phyloP scores from a whole-genome alignment of 2,888 invertebrate genomes.

The Rhamnusium bicolor region DNA sequence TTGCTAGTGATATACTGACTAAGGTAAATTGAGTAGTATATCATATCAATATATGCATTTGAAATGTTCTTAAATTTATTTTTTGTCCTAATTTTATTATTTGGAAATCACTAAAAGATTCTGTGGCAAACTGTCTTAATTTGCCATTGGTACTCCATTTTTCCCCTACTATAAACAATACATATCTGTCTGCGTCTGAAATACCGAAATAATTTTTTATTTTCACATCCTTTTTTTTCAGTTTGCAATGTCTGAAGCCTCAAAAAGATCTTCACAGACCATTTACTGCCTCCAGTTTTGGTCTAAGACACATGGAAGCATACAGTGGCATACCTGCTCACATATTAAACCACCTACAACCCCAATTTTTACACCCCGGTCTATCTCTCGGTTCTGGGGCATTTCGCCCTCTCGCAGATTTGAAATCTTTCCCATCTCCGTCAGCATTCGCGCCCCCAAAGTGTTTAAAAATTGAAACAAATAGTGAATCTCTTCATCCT shows the following conservation, averaged over 20 bases:
- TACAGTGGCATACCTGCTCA: constrained; percentile 78
- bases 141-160: too few species aligned
- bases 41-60: too few species aligned
- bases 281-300: constrained; percentile 75
- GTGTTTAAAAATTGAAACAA: constrained; percentile 74
- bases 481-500: constrained; percentile 64
- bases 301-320: constrained; percentile 73
- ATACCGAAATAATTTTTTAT: too few species aligned
- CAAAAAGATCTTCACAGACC: constrained; percentile 79
- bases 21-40: too few species aligned
- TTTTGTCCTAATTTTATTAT: too few species aligned
- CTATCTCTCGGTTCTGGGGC: constrained; percentile 76
- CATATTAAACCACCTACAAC: constrained; percentile 81
- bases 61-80: too few species aligned
- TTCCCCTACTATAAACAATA: too few species aligned
- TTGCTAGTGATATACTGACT: too few species aligned
- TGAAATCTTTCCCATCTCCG: constrained; percentile 73
- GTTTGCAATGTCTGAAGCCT: constrained; percentile 72
- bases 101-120: too few species aligned
- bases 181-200: too few species aligned
- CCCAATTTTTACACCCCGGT: constrained; percentile 80
- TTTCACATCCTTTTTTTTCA: constrained; percentile 56
- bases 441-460: constrained; percentile 84
- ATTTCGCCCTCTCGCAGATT: constrained; percentile 75
- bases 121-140: too few species aligned